phyloP scores from a whole-genome alignment of 2,797 vertebrate species.

The Amniataba percoides region DNA sequence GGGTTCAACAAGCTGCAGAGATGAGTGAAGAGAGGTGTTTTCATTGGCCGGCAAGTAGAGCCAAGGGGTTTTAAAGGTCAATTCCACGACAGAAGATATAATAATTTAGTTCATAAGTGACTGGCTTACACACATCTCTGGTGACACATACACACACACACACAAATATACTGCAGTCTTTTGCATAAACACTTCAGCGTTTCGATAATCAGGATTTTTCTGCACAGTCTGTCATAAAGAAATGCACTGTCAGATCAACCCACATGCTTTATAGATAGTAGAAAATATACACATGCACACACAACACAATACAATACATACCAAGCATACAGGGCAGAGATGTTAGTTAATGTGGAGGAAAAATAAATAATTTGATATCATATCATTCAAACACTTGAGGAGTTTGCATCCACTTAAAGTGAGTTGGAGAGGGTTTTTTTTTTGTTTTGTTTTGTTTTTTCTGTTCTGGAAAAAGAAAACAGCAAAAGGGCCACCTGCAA shows the following conservation, averaged over 20 bases:
- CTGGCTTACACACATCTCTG: not conserved
- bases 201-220: not conserved
- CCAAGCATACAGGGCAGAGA: not conserved
- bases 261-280: not conserved
- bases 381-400: not conserved
- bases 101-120: constrained; percentile 45
- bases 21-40: constrained; percentile 45
- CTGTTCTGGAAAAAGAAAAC: constrained; percentile 1
- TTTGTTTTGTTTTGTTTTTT: not conserved
- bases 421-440: not conserved
- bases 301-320: no score
- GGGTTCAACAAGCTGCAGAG: constrained; percentile 28
- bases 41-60: constrained; percentile 30
- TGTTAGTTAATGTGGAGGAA: not conserved
- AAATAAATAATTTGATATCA: no score
- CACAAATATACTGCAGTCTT: not conserved
- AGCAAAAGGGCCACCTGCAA: constrained; percentile 18
- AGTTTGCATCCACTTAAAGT: not conserved
- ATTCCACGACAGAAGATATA: constrained; percentile 36
- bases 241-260: not conserved
- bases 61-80: constrained; percentile 57
- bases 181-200: not conserved
- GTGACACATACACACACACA: not conserved
- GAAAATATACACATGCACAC: not conserved
- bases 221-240: no score